Percentiles rank a stretch among this genome's conserved stretches.
Evolutionary conservation across 1,140 invertebrate genomes (phyloP).

Genomic region (Eciton burchellii): DNA sequence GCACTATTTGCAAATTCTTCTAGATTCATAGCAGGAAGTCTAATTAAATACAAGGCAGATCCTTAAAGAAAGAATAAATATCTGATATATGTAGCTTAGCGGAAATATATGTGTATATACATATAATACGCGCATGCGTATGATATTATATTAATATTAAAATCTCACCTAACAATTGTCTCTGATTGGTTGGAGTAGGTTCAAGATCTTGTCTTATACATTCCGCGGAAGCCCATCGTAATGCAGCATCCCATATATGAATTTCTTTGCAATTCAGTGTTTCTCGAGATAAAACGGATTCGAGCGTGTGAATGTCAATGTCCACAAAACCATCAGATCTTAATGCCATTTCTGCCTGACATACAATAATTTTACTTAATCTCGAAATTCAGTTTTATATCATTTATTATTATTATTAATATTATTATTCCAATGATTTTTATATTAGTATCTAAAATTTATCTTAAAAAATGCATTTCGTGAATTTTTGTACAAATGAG

Average conservation of each 20-base stretch:
- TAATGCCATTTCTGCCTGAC: constrained; percentile 95
- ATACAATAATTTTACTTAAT: constrained; percentile 78
- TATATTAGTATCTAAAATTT: constrained; percentile 9
- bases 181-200: constrained; percentile 88
- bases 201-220: constrained; percentile 93
- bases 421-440: constrained; percentile 5
- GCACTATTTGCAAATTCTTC: constrained; percentile 97
- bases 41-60: constrained; percentile 92
- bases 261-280: constrained; percentile 97
- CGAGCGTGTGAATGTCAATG: constrained; percentile 95
- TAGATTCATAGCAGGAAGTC: constrained; percentile 95
- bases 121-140: background rate
- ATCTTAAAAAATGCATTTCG: constrained; percentile 26
- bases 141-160: background rate
- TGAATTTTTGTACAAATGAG: constrained; percentile 8
- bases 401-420: constrained; percentile 37
- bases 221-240: constrained; percentile 95
- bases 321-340: constrained; percentile 97
- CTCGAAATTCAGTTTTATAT: constrained; percentile 29
- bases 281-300: constrained; percentile 94
- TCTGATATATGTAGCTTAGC: background rate
- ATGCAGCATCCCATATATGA: constrained; percentile 94
- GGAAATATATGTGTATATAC: too few relatives aligned
- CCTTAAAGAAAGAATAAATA: constrained; percentile 86
- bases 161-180: constrained; percentile 79